These are phyloP conservation scores for Psettodes erumei DNA, from an alignment of 2,113 vertebrate species.

Conservation along the genomic window DNA sequence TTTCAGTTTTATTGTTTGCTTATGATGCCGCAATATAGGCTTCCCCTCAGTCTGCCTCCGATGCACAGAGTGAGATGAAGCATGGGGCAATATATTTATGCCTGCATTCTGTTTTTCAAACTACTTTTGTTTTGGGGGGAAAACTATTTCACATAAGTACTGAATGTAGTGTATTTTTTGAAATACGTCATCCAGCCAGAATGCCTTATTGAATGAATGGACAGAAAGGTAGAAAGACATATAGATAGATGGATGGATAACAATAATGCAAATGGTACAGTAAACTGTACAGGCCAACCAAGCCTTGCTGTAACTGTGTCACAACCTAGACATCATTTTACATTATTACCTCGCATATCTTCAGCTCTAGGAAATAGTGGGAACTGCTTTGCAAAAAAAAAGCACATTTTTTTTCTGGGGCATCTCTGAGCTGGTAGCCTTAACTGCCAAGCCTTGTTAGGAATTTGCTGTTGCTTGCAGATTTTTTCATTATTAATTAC, in stretches of 20 bases:
- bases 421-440: slow-evolving; percentile 32
- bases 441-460: slow-evolving; percentile 27
- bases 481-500: not conserved
- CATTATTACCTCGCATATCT: slow-evolving; percentile 46
- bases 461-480: slow-evolving; percentile 37
- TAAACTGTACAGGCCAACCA: not conserved
- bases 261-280: not conserved
- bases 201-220: not conserved
- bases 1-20: slow-evolving; percentile 62
- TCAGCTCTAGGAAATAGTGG: slow-evolving; percentile 15
- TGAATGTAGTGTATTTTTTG: not conserved
- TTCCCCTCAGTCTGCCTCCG: slow-evolving; percentile 29
- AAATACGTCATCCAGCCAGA: not conserved
- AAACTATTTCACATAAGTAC: not conserved
- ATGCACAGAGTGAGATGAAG: slow-evolving; percentile 35
- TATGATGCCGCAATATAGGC: slow-evolving; percentile 35
- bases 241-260: not conserved
- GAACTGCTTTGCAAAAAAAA: slow-evolving; percentile 40
- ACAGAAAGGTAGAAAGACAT: not conserved
- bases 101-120: not conserved
- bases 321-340: slow-evolving; percentile 37
- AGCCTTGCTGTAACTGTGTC: slow-evolving; percentile 24
- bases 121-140: not conserved
- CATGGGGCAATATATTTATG: not conserved
- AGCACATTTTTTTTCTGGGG: slow-evolving; percentile 41